A percentile compares a stretch with the other conserved stretches of the same genome.
Evolutionary conservation across 2,888 invertebrate genomes (phyloP).

Genomic region (Caenorhabditis doughertyi): DNA sequence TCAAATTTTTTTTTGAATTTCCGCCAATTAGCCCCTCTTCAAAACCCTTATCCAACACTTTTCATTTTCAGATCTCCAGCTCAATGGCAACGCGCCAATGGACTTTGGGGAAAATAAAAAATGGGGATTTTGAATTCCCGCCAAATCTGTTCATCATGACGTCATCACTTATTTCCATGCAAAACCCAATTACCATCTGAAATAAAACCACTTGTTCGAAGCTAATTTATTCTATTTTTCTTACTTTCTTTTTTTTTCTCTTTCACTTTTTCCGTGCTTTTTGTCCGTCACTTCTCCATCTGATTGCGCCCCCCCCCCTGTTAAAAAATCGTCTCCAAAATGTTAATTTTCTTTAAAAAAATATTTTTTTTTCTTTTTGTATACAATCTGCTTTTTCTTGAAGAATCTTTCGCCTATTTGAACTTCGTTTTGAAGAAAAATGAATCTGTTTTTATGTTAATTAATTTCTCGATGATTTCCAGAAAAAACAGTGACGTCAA

Average conservation of each 20-base stretch:
- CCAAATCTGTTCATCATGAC: background rate
- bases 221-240: background rate
- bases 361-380: background rate
- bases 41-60: background rate
- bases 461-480: background rate
- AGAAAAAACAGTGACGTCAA: background rate
- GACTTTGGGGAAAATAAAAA: slow-evolving; percentile 68
- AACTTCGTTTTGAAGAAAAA: background rate
- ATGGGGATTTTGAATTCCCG: background rate
- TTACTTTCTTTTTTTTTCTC: background rate
- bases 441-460: background rate
- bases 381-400: slow-evolving; percentile 4
- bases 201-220: slow-evolving; percentile 2
- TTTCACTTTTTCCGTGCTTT: slow-evolving; percentile 1
- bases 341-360: background rate
- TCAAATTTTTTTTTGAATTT: background rate
- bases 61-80: slow-evolving; percentile 56
- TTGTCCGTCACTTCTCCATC: background rate
- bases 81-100: slow-evolving; percentile 72
- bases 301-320: background rate
- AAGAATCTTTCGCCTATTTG: slow-evolving; percentile 5
- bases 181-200: background rate
- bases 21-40: slow-evolving; percentile 2
- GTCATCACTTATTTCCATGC: slow-evolving; percentile 18
- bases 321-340: background rate